Evolutionary conservation across 2,888 invertebrate genomes (phyloP).

Genomic region (Cosmopolites sordidus): DNA sequence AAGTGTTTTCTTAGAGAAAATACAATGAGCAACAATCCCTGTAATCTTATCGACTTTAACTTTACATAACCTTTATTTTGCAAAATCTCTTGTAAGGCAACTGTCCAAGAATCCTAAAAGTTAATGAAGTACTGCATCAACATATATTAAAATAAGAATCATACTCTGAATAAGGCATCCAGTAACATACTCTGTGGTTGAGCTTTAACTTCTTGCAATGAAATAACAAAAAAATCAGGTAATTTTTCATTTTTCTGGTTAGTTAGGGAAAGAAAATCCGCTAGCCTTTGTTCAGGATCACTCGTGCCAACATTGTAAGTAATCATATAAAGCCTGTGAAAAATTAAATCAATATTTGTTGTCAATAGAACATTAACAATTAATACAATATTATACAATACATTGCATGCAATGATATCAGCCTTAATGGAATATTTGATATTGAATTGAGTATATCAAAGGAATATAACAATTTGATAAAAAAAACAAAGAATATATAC

Average conservation of each 20-base stretch:
- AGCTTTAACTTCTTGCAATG: conserved; percentile 85
- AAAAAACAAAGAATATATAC: too few relatives aligned
- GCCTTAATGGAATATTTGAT: too few relatives aligned
- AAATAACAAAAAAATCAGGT: conserved; percentile 82
- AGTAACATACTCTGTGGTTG: conserved; percentile 80
- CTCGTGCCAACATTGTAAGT: conserved; percentile 91
- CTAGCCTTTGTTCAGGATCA: conserved; percentile 67
- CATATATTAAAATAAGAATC: neutral
- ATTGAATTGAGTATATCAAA: too few relatives aligned
- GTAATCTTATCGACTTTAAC: conserved; percentile 74
- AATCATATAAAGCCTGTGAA: conserved; percentile 69
- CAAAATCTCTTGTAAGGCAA: conserved; percentile 65
- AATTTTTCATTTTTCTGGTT: conserved; percentile 59
- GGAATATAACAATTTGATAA: too few relatives aligned
- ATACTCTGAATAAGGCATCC: conserved; percentile 67
- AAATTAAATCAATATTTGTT: too few relatives aligned
- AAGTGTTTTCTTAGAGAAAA: conserved; percentile 77
- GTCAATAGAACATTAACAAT: too few relatives aligned
- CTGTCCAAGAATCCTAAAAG: conserved; percentile 72
- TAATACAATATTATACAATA: too few relatives aligned
- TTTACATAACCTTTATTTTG: conserved; percentile 68
- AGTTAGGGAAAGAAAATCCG: conserved; percentile 57
- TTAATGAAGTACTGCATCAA: too few relatives aligned
- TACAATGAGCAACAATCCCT: conserved; percentile 75
- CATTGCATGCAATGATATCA: too few relatives aligned